phyloP scores from a whole-genome alignment of 2,797 vertebrate genomes.

The Leucoraja ocellata region DNA sequence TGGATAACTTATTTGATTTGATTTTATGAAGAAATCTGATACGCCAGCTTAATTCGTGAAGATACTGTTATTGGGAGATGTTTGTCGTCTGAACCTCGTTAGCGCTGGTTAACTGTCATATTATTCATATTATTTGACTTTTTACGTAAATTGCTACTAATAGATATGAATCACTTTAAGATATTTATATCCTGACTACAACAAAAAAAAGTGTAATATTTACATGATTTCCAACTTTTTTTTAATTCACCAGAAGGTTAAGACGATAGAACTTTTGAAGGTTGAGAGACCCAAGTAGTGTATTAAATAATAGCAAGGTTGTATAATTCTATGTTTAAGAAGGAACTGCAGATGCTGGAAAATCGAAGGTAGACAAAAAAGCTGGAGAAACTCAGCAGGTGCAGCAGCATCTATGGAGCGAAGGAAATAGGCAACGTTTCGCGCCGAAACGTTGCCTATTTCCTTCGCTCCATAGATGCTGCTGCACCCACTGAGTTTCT shows the following conservation, averaged over 20 bases:
- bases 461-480: too few species aligned
- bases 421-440: too few species aligned
- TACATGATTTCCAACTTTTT: not conserved
- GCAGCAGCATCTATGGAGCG: too few species aligned
- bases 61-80: not conserved
- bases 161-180: not conserved
- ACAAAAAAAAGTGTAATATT: not conserved
- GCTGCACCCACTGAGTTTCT: too few species aligned
- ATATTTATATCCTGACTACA: not conserved
- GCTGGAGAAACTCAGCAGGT: too few species aligned
- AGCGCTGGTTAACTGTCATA: not conserved
- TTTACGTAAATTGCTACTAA: not conserved
- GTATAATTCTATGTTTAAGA: too few species aligned
- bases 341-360: too few species aligned
- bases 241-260: not conserved
- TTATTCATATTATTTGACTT: not conserved
- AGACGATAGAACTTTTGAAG: not conserved
- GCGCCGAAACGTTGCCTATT: too few species aligned
- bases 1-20: not conserved
- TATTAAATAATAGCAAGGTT: too few species aligned
- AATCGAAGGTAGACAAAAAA: too few species aligned
- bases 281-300: too few species aligned
- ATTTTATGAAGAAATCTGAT: not conserved
- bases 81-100: not conserved
- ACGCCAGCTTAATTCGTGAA: not conserved